These are phyloP conservation scores for Sarcophaga peregrina DNA, from an alignment of 1,140 invertebrate genomes.

Conservation along the genomic window DNA sequence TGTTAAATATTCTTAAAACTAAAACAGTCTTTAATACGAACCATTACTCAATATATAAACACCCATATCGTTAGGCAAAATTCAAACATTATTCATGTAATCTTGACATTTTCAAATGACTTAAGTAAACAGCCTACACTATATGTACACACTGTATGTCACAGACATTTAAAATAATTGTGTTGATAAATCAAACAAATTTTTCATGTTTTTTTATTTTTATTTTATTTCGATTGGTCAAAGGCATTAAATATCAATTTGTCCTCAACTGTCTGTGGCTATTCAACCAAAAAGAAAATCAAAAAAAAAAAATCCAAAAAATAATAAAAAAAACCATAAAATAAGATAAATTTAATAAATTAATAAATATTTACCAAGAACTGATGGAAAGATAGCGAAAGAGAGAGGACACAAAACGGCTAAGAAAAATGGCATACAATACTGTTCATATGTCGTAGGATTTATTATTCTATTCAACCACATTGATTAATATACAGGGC, in stretches of 20 bases:
- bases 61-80: no score
- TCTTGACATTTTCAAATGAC: no score
- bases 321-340: background rate
- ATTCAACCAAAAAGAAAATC: background rate
- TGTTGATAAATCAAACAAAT: no score
- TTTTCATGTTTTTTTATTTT: background rate
- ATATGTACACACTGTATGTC: no score
- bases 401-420: no score
- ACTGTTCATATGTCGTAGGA: background rate
- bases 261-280: background rate
- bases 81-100: no score
- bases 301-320: background rate
- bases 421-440: background rate
- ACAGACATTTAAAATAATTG: no score
- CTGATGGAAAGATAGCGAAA: no score
- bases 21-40: no score
- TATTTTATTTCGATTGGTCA: background rate
- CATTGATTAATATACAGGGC: background rate
- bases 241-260: background rate
- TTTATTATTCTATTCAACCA: background rate
- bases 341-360: slow-evolving; percentile 8
- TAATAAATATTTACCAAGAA: slow-evolving; percentile 9
- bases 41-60: no score
- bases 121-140: no score
- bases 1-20: no score